Conservation (phyloP, 2,888 invertebrate genomes). For the Papilio demoleus region DNA sequence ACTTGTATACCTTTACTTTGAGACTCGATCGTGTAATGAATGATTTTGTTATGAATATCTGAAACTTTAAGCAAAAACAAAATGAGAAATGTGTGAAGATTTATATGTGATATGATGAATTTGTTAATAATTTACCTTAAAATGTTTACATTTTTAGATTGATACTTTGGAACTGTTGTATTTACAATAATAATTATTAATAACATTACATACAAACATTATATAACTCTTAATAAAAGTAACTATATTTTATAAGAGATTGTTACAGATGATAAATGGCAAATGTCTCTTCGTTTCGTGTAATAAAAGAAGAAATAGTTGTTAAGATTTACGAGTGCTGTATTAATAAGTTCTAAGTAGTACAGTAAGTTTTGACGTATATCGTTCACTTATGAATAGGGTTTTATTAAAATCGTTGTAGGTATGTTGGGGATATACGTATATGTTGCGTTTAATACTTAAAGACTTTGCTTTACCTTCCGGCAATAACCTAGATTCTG, state of each 20-base stretch:
- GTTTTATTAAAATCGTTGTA: constrained; percentile 16
- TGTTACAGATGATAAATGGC: not conserved
- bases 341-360: not conserved
- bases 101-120: not conserved
- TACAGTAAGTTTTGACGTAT: not conserved
- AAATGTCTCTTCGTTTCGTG: not conserved
- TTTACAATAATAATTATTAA: too few relatives aligned
- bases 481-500: constrained; percentile 30
- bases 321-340: not conserved
- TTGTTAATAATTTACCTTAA: too few relatives aligned
- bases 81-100: not conserved
- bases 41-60: not conserved
- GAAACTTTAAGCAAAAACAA: not conserved
- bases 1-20: not conserved
- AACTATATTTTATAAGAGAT: not conserved
- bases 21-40: not conserved
- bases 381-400: not conserved
- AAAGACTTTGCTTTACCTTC: constrained; percentile 29
- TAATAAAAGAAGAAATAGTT: not conserved
- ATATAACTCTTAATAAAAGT: not conserved
- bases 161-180: too few relatives aligned
- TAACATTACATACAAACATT: too few relatives aligned
- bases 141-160: too few relatives aligned
- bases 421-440: not conserved
- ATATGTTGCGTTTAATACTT: constrained; percentile 27